Evolutionary conservation across 2,113 vertebrate genomes (phyloP).

Genomic region (Hippocampus mohnikei): DNA sequence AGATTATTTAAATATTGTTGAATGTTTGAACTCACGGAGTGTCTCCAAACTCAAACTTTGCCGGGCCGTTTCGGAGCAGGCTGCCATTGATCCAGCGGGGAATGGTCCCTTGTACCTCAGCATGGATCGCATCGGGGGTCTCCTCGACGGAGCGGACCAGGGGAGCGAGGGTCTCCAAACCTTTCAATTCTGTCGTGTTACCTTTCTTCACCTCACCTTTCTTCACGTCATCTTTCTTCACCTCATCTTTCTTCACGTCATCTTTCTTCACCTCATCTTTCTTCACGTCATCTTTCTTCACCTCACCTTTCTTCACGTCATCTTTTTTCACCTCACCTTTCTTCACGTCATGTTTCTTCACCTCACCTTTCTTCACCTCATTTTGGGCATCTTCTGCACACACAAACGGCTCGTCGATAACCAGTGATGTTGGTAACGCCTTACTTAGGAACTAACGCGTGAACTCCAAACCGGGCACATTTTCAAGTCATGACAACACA

Average conservation of each 20-base stretch:
- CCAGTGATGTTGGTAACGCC: background rate
- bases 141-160: constrained; percentile 78
- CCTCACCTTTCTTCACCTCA: constrained; percentile 5
- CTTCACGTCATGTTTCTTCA: no score
- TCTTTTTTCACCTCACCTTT: no score
- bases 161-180: constrained; percentile 73
- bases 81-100: constrained; percentile 85
- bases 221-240: no score
- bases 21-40: constrained; percentile 75
- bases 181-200: constrained; percentile 17
- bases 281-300: no score
- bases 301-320: no score
- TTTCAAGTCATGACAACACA: no score
- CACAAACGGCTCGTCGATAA: background rate
- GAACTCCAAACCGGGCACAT: no score
- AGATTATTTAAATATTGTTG: background rate
- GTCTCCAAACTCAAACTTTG: constrained; percentile 91
- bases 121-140: constrained; percentile 71
- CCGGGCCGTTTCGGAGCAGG: constrained; percentile 86
- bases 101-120: constrained; percentile 75
- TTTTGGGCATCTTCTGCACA: constrained; percentile 21
- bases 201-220: constrained; percentile 1
- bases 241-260: no score
- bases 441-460: no score
- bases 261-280: no score